Evolutionary conservation across 2,797 vertebrate species (phyloP), one percentile per base, ranked within the genome.

Genomic region (Remorina albescens): DNA sequence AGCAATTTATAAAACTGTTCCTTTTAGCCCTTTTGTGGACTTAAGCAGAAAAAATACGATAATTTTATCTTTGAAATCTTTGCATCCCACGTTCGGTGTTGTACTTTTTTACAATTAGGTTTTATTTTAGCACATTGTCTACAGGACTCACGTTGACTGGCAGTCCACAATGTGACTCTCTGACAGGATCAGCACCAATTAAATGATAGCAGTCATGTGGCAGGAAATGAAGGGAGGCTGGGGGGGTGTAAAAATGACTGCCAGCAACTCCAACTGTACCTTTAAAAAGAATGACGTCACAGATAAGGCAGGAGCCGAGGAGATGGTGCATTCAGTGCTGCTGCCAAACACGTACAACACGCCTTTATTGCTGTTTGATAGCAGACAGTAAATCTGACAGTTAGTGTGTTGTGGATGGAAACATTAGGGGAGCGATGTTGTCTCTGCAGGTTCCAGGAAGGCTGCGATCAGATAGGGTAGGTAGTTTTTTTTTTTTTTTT

Each of bases 331-430:
- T 47, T 51, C 4, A 30, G 32, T 39, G 12, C 30, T 0, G 6
- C 67, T 49, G 39, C 59, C 71, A 62, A 19, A 76, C 83, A 74
- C 66, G 68, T 75, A 67, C 30, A 0, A 12, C 55, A 0, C 11
- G 50, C 18, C 0, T 74, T 86, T 88, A 83, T 71, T 65, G 76
- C 58, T 1, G 42, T 11, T 15, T 61, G 59, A 61, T 23, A 9
- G 65, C 72, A 57, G 57, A 58, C 65, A 57, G 67, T 76, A 49
- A 84, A 77, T 16, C 26, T 37, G 57, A 36, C 28, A 0, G 54
- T 2, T 18, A 39, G 0, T 0, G 44, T 30, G 55, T 6, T 6
- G 23, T 11, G 32, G 25, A 51, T 68, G 74, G 81, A 82, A 78
- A 81, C 56, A 10, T 55, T n/a, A 6, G 74, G 18, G 0, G 2